Evolutionary conservation across 2,888 invertebrate genomes (phyloP).

Genomic region (Balanococcus diminutus): DNA sequence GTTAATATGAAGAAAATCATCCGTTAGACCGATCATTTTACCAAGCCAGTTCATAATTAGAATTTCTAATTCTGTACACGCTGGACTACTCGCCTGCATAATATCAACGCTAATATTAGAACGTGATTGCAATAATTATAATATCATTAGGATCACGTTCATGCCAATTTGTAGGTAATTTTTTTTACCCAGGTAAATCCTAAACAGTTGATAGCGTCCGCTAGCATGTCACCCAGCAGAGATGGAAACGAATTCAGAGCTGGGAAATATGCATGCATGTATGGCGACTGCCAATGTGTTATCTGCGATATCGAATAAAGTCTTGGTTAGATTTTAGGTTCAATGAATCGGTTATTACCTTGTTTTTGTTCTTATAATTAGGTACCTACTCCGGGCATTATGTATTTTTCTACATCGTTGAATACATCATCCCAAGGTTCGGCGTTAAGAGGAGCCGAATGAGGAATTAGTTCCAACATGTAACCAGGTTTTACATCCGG

Average conservation of each 20-base stretch:
- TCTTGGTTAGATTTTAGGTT: not conserved
- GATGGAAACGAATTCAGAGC: slow-evolving; percentile 93
- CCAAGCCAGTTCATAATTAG: slow-evolving; percentile 99
- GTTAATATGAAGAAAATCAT: slow-evolving; percentile 85
- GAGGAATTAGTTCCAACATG: slow-evolving; percentile 82
- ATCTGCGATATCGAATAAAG: slow-evolving; percentile 63
- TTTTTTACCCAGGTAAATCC: slow-evolving; percentile 94
- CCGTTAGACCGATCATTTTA: slow-evolving; percentile 93
- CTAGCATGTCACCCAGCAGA: slow-evolving; percentile 92
- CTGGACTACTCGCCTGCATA: slow-evolving; percentile 90
- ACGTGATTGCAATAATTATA: slow-evolving; percentile 33
- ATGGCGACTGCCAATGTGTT: slow-evolving; percentile 95
- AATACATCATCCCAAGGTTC: slow-evolving; percentile 93
- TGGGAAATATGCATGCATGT: slow-evolving; percentile 98
- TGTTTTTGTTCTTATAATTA: too few species aligned
- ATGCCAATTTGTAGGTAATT: not conserved
- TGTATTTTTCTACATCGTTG: slow-evolving; percentile 87
- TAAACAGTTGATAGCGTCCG: slow-evolving; percentile 90
- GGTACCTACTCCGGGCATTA: slow-evolving; percentile 90
- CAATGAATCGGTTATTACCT: not conserved
- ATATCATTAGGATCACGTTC: not conserved
- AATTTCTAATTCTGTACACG: slow-evolving; percentile 95
- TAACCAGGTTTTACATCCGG: slow-evolving; percentile 96
- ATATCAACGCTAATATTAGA: slow-evolving; percentile 29
- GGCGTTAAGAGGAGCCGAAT: slow-evolving; percentile 82